Percentiles rank a stretch among this genome's conserved stretches.
phyloP scores from a whole-genome alignment of 2,888 invertebrate genomes.

The Pollenia angustigena region DNA sequence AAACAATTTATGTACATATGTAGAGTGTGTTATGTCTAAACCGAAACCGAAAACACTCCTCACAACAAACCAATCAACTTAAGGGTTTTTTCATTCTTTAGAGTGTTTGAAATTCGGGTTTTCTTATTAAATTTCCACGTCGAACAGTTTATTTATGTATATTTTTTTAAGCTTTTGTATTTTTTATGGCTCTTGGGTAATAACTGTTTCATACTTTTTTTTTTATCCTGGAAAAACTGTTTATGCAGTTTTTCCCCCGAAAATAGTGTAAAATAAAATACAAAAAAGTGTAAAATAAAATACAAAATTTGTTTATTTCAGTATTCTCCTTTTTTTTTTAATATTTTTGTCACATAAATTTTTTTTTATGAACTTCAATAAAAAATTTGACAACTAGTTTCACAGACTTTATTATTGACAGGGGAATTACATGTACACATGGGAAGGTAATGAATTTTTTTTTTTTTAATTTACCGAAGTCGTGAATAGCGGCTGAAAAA shows the following conservation, averaged over 20 bases:
- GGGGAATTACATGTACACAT: not conserved
- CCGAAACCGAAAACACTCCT: no score
- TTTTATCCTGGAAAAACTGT: slow-evolving; percentile 6
- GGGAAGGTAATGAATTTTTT: no score
- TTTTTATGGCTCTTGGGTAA: slow-evolving; percentile 20
- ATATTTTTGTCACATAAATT: not conserved
- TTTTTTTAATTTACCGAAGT: no score
- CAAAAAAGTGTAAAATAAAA: not conserved
- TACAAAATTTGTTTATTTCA: not conserved
- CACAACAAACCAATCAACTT: no score
- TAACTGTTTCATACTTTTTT: not conserved
- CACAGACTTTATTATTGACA: slow-evolving; percentile 7
- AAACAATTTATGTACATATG: no score
- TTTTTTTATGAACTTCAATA: slow-evolving; percentile 5
- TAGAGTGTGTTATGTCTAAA: no score
- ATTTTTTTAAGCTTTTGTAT: not conserved
- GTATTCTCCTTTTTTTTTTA: not conserved
- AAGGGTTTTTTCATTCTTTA: no score
- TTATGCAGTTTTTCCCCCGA: not conserved
- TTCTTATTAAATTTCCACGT: no score
- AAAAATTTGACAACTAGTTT: slow-evolving; percentile 7
- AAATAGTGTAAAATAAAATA: not conserved
- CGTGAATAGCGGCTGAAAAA: not conserved
- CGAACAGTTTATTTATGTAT: no score
- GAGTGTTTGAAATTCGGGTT: no score